Percentiles rank a stretch among this genome's conserved stretches.
phyloP scores from a whole-genome alignment of 2,113 vertebrate genomes.

The Charadrius vociferus region DNA sequence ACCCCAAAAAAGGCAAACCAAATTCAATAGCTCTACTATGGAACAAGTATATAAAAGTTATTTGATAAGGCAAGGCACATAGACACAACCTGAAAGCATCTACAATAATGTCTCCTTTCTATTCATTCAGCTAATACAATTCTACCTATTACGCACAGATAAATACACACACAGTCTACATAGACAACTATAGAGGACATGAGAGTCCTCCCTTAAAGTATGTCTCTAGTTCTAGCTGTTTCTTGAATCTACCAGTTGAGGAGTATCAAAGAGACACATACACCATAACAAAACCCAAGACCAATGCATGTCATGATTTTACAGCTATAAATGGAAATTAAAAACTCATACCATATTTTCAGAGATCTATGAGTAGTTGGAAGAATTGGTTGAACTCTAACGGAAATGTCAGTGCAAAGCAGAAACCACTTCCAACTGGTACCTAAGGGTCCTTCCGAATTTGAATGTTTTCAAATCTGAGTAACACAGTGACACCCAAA shows the following conservation, averaged over 20 bases:
- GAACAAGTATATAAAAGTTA: background rate
- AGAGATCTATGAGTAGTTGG: background rate
- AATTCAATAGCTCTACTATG: background rate
- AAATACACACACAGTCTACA: background rate
- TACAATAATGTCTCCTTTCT: background rate
- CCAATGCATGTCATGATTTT: background rate
- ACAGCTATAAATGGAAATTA: background rate
- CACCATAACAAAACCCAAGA: background rate
- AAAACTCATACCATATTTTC: background rate
- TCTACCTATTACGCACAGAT: background rate
- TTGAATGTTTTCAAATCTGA: background rate
- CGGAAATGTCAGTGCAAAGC: background rate
- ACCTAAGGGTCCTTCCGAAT: background rate
- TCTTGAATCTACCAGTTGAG: background rate
- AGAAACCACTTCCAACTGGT: background rate
- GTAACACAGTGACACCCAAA: background rate
- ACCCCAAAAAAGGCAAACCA: fast-evolving
- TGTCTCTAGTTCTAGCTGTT: background rate
- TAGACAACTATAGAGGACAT: background rate
- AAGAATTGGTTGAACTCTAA: background rate
- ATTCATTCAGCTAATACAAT: background rate
- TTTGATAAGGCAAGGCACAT: background rate
- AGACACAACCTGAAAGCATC: background rate
- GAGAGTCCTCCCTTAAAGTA: background rate
- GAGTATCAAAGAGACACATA: background rate